Conservation (phyloP, 2,113 vertebrate genomes). For the Podocnemis expansa region DNA sequence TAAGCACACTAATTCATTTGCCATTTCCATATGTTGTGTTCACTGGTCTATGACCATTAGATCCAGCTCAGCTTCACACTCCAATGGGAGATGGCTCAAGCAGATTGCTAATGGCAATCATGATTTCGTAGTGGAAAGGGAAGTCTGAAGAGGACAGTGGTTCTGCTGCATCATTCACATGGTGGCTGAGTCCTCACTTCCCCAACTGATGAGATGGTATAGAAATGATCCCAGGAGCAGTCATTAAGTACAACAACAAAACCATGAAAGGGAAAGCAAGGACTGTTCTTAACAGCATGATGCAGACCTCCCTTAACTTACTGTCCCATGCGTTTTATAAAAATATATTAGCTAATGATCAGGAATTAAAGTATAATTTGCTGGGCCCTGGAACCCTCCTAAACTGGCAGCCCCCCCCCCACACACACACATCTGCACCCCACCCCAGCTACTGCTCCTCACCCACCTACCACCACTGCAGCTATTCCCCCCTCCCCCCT, state of each 20-base stretch:
- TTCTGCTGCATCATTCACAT: slow-evolving; percentile 26
- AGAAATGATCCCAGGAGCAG: neutral
- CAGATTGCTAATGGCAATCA: neutral
- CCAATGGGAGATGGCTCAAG: neutral
- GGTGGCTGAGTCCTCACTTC: slow-evolving; percentile 46
- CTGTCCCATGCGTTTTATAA: too few species aligned
- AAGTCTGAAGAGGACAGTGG: neutral
- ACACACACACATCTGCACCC: too few species aligned
- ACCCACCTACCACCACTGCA: too few species aligned
- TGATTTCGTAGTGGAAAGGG: slow-evolving; percentile 6
- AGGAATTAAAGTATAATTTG: too few species aligned
- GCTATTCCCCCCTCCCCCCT: too few species aligned
- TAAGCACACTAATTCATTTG: neutral
- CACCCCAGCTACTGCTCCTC: too few species aligned
- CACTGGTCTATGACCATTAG: neutral
- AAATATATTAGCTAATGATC: neutral
- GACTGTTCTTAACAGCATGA: neutral
- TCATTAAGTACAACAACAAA: slow-evolving; percentile 30
- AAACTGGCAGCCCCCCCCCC: too few species aligned
- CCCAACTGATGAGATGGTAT: slow-evolving; percentile 40
- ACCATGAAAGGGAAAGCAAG: neutral
- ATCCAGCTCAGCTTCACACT: neutral
- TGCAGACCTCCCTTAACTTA: too few species aligned
- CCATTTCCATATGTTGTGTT: neutral
- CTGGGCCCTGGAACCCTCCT: too few species aligned